A percentile compares a stretch with the other conserved stretches of the same genome.
Conservation (phyloP, 1,140 invertebrate genomes). For the Drosophila bipectinata region DNA sequence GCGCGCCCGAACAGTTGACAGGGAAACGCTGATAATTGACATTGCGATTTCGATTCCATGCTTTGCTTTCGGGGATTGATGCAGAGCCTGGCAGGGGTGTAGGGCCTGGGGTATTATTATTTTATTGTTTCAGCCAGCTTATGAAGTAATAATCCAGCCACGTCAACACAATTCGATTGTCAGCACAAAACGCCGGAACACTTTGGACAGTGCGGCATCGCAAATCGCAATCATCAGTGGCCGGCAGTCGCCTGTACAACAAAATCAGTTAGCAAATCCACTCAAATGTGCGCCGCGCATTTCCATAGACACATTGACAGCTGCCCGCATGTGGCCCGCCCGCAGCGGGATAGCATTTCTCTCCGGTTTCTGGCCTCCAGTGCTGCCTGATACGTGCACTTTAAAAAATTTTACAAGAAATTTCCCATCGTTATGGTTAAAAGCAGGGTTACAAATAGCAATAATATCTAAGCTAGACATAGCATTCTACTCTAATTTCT, state of each 20-base stretch:
- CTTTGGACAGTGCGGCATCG: slow-evolving; percentile 44
- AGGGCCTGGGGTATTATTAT: slow-evolving; percentile 34
- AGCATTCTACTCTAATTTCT: background rate
- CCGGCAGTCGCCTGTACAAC: slow-evolving; percentile 56
- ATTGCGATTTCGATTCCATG: slow-evolving; percentile 43
- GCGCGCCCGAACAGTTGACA: slow-evolving; percentile 45
- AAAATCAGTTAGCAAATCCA: slow-evolving; percentile 82
- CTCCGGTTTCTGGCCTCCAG: slow-evolving; percentile 12
- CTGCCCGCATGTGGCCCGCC: slow-evolving; percentile 63
- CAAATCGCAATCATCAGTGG: slow-evolving; percentile 56
- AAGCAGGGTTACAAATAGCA: no score
- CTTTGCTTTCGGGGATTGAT: slow-evolving; percentile 24
- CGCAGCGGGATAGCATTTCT: slow-evolving; percentile 26
- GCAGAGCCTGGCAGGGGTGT: background rate
- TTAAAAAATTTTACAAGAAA: background rate
- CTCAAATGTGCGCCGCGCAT: slow-evolving; percentile 76
- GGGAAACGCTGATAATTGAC: slow-evolving; percentile 79
- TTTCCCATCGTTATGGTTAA: no score
- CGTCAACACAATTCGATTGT: slow-evolving; percentile 81
- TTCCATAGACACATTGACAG: slow-evolving; percentile 82
- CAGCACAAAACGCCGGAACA: slow-evolving; percentile 59
- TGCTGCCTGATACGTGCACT: slow-evolving; percentile 27
- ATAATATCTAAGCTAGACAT: no score
- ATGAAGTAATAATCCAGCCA: slow-evolving; percentile 82
- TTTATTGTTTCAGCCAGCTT: slow-evolving; percentile 72